Evolutionary conservation across 2,797 vertebrate species (phyloP), one percentile per base, ranked within the genome.

Genomic region (Sciurus carolinensis): DNA sequence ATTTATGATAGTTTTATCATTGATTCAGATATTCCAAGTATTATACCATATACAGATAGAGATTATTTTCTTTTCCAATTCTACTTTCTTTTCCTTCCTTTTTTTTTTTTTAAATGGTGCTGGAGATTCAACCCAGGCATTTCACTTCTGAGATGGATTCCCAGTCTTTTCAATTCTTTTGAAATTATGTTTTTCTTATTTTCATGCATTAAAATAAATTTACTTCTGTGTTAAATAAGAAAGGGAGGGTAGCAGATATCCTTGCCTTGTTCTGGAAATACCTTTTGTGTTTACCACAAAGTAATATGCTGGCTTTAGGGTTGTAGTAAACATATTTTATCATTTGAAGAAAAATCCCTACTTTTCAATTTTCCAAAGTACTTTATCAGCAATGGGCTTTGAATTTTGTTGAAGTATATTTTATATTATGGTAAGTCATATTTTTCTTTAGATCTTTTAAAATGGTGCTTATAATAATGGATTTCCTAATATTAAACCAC

Each of bases 321-420:
- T 50, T 77, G 57, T 33, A 82, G 10, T 89, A 73, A 72, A 75
- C 28, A 52, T 67, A 64, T 85, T 72, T 88, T 81, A 79, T 82
- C 67, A 73, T 44, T 89, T 90, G 59, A 94, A 90, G 13, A 89
- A 88, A 91, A 81, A 67, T 77, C 11, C 10, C 4, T 26, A 12
- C 1, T 77, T 81, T 93, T 89, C 62, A 79, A 33, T 52, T 96
- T 92, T 87, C 75, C 7, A 71, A 59, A 52, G 7, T 90, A 36
- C 79, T 92, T 92, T 17, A 84, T 79, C 59, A 95, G 52, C 90
- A 79, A 50, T 50, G 26, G 47, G 15, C 69, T 95, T 94, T 94
- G 42, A 94, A 71, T 90, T 80, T 83, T 79, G 11, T 79, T 77
- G 9, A 69, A 50, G n/a, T 67, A 4, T 36, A 75, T 73, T 94